Evolutionary conservation across 2,888 invertebrate species (phyloP), one percentile per base, ranked within the genome.

Genomic region (Pseudeuparius sepicola): DNA sequence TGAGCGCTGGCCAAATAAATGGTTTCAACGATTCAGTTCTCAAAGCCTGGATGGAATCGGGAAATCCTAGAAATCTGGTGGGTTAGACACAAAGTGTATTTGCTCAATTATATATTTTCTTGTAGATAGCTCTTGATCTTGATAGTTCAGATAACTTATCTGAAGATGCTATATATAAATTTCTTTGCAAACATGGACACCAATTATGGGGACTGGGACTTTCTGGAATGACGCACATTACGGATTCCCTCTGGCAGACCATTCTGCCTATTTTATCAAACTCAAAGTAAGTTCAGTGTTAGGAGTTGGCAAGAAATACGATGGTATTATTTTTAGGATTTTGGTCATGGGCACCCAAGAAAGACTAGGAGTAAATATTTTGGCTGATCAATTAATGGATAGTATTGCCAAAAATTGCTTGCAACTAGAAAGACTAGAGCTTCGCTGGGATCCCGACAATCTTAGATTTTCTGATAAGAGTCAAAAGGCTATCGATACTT

Each of bases 361-460:
- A 59, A 79, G 96, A 37, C 75, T 98, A 32, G 96, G 94, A 28
- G 83, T 94, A 1, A 96, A 96, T 59, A 92, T 98, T 46, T 84
- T 92, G 59, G 94, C 97, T 31, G 98, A 99, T 67, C 97, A 92
- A 67, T 65, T 99, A 45, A 90, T 98, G 80, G 97, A 98, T 57
- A 87, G 87, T 30, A 92, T 99, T 43, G 93, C 97, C 0, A 88
- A 86, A 54, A 86, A 85, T 61, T 94, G 94, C 54, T 77, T 79
- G 0, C 75, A 78, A 49, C 61, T 98, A 52, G 90, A 94, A 60
- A 73, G 98, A 1, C 64, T 98, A 35, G 98, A 99, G 60, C 67
- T 99, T 14, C 79, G 88, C 47, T 99, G 98, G 98, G 98, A 99
- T 63, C 96, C 97, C 0, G 96, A 96, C 53, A 97, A 97, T 55